These are phyloP conservation scores for Chaitophorus viminalis DNA, from an alignment of 2,888 invertebrate genomes.

Conservation along the genomic window DNA sequence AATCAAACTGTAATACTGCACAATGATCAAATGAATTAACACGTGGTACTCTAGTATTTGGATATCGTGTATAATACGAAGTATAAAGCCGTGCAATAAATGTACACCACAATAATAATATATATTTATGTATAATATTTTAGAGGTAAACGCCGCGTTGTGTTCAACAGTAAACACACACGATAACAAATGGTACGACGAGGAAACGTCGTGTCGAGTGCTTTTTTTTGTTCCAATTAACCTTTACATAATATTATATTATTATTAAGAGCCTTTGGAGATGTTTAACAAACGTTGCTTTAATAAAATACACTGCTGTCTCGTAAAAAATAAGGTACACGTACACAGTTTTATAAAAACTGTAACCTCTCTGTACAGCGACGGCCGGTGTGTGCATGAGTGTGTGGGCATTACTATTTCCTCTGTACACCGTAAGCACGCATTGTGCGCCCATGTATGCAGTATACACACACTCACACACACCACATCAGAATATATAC, in stretches of 20 bases:
- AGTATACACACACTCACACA: not conserved
- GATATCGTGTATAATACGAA: too few species aligned
- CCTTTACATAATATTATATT: not conserved
- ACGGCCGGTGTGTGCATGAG: not conserved
- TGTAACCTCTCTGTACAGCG: not conserved
- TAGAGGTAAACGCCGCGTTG: not conserved
- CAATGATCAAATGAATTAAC: too few species aligned
- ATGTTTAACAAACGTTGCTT: not conserved
- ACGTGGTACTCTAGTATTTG: too few species aligned
- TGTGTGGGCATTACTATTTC: not conserved
- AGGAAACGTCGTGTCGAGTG: not conserved
- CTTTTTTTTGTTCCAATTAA: not conserved
- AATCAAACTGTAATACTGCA: too few species aligned
- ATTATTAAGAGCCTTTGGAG: not conserved
- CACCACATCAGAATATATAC: not conserved
- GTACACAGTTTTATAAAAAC: not conserved
- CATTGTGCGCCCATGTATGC: not conserved
- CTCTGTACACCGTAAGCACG: not conserved
- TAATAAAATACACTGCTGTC: not conserved
- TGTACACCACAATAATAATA: not conserved
- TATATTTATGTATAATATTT: not conserved
- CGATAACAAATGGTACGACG: not conserved
- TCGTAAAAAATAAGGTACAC: not conserved
- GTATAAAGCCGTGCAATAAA: not conserved
- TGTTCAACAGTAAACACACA: not conserved